Conservation (phyloP, 2,113 vertebrate genomes). For the Chaetops frenatus region DNA sequence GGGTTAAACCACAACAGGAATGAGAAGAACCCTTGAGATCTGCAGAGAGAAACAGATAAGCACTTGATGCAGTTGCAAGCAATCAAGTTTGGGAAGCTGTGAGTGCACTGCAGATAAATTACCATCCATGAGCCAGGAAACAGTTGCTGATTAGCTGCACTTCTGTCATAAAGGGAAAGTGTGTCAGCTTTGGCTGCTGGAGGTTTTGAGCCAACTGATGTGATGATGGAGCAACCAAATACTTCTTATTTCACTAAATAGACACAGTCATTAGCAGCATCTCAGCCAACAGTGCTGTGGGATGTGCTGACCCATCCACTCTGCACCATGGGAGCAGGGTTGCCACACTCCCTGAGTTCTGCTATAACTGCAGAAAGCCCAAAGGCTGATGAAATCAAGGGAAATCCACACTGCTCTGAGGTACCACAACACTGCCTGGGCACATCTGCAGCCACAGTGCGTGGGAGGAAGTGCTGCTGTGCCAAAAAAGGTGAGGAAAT, state of each 20-base stretch:
- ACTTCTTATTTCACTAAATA: neutral
- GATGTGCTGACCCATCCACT: neutral
- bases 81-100: neutral
- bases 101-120: neutral
- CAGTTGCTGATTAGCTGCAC: neutral
- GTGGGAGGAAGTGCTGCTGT: neutral
- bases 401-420: neutral
- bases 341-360: neutral
- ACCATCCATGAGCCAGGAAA: neutral
- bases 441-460: neutral
- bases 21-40: neutral
- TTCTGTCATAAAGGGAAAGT: neutral
- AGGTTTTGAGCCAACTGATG: neutral
- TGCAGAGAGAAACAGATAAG: neutral
- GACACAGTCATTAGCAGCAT: neutral
- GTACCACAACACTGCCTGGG: neutral
- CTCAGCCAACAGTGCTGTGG: neutral
- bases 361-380: neutral
- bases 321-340: fast-evolving
- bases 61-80: neutral
- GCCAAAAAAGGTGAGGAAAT: neutral
- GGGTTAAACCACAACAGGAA: neutral
- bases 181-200: neutral
- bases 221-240: neutral
- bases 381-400: neutral